phyloP scores from a whole-genome alignment of 2,113 vertebrate genomes.

The Protobothrops mucrosquamatus region DNA sequence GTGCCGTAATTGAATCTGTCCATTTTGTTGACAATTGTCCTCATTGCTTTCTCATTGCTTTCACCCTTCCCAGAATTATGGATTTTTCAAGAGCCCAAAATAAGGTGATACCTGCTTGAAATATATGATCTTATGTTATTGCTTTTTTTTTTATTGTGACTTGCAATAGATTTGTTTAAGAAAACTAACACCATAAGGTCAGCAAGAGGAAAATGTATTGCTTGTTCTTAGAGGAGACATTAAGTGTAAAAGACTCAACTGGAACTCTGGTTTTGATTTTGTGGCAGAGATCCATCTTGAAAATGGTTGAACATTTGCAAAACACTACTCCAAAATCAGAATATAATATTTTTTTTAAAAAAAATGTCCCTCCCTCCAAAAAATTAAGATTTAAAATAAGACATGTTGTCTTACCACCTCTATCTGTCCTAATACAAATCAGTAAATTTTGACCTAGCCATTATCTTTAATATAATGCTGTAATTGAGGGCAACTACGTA shows the following conservation, averaged over 20 bases:
- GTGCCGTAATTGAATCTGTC: no score
- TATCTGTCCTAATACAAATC: neutral
- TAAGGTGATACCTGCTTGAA: neutral
- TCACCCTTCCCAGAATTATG: no score
- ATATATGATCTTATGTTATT: no score
- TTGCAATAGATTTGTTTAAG: neutral
- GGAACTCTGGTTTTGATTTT: neutral
- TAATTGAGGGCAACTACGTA: neutral
- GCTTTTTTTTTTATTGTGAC: neutral
- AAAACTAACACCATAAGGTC: neutral
- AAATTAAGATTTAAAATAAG: no score
- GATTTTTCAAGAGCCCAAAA: no score
- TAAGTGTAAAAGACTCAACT: neutral
- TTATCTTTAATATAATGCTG: neutral
- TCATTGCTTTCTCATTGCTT: no score
- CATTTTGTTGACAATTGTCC: no score
- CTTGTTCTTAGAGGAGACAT: neutral
- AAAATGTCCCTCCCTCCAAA: no score
- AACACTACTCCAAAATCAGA: no score
- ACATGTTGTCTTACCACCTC: no score
- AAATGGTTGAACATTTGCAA: neutral
- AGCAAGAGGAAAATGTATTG: neutral
- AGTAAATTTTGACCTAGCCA: neutral
- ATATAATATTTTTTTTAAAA: no score
- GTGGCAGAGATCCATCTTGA: neutral